Conservation (phyloP, 2,888 invertebrate genomes). For the Tuberolachnus salignus region DNA sequence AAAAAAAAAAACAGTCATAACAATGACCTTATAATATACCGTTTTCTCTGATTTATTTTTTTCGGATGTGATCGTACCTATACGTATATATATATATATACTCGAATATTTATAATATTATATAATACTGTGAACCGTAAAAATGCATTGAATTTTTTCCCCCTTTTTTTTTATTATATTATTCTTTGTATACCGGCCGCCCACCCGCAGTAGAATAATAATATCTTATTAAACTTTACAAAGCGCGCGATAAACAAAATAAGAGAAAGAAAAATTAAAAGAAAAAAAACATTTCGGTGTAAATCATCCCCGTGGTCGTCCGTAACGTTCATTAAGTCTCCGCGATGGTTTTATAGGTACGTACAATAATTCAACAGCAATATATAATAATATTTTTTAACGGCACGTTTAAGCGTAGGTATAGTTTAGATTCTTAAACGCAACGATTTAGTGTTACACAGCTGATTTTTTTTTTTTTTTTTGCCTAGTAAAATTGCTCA, state of each 20-base stretch:
- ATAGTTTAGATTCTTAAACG: no score
- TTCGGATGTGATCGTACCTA: no score
- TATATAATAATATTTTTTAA: neutral
- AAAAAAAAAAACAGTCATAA: no score
- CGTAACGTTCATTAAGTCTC: conserved; percentile 19
- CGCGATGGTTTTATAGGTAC: neutral
- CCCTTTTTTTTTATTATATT: neutral
- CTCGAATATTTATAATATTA: no score
- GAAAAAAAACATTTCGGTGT: conserved; percentile 18
- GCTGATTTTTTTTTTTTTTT: no score
- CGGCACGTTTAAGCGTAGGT: conserved; percentile 9
- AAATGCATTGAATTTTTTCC: no score
- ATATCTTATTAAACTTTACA: conserved; percentile 16
- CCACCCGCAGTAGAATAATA: neutral
- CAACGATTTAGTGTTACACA: no score
- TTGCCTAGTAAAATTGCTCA: no score
- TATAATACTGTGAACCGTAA: neutral
- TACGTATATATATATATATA: no score
- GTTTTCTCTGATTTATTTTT: neutral
- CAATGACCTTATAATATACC: no score
- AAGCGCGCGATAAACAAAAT: neutral
- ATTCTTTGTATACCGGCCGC: no score
- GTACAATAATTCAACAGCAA: neutral
- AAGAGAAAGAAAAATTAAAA: conserved; percentile 14
- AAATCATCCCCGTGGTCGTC: conserved; percentile 25